These are phyloP conservation scores for Anomalospiza imberbis DNA, from an alignment of 2,797 vertebrate genomes.

Conservation along the genomic window DNA sequence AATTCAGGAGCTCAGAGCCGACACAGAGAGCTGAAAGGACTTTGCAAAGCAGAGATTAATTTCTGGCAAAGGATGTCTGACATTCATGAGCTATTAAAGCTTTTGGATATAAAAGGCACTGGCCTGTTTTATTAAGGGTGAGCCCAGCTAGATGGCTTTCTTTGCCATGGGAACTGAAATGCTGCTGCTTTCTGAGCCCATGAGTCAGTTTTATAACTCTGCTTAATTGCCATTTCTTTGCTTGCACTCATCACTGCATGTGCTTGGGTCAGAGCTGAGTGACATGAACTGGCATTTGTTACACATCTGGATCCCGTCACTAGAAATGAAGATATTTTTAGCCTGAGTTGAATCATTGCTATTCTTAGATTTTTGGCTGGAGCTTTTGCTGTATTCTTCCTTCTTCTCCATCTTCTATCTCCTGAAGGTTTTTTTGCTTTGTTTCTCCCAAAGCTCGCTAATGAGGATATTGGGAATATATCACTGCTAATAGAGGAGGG, in stretches of 20 bases:
- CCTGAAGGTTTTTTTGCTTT: background rate
- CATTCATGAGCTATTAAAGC: background rate
- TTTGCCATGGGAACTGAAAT: background rate
- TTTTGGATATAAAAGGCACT: background rate
- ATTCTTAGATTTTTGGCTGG: constrained; percentile 11
- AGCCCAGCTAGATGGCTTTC: background rate
- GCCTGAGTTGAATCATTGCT: background rate
- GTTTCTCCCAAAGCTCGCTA: background rate
- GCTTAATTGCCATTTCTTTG: background rate
- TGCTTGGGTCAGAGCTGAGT: background rate
- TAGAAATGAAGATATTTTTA: constrained; percentile 38
- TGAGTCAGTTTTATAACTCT: background rate
- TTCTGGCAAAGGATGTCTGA: background rate
- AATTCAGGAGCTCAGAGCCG: background rate
- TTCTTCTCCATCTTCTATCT: background rate
- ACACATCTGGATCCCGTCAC: background rate
- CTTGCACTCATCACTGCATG: background rate
- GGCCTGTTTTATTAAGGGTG: background rate
- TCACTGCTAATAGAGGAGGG: background rate
- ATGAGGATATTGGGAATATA: background rate
- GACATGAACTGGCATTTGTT: background rate
- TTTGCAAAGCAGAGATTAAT: background rate
- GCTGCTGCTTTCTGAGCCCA: background rate
- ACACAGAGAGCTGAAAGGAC: background rate
- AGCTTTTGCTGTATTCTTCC: background rate